A percentile compares a stretch with the other conserved stretches of the same genome.
Conservation (phyloP, 2,113 vertebrate species). For the Lucifuga dentata region DNA sequence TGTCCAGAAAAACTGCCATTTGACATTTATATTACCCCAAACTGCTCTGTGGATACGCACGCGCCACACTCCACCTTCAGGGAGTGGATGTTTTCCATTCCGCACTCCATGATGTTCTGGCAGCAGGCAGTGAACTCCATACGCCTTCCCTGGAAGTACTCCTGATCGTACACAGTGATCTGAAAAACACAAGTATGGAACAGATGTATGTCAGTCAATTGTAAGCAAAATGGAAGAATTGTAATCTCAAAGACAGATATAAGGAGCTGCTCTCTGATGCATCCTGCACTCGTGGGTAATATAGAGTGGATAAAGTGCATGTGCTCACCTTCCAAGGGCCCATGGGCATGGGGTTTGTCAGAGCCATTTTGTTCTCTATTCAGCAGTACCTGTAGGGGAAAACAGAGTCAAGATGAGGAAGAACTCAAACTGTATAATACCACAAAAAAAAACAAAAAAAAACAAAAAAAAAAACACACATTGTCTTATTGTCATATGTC, state of each 20-base stretch:
- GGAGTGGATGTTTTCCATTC: slow-evolving; percentile 93
- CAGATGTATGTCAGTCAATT: too few species aligned
- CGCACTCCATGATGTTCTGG: slow-evolving; percentile 92
- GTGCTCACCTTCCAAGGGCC: slow-evolving; percentile 93
- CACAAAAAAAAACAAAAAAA: too few species aligned
- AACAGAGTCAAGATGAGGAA: not conserved
- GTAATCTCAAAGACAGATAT: not conserved
- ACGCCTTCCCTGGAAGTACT: slow-evolving; percentile 95
- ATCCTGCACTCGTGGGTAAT: not conserved
- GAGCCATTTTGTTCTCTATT: slow-evolving; percentile 86
- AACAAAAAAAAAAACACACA: not conserved
- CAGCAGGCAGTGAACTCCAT: slow-evolving; percentile 95
- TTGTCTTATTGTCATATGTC: not conserved
- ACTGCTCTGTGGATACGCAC: slow-evolving; percentile 82
- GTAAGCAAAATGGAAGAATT: not conserved
- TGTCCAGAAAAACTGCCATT: not conserved
- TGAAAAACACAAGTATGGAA: slow-evolving; percentile 67
- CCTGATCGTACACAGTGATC: slow-evolving; percentile 97
- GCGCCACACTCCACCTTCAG: slow-evolving; percentile 95
- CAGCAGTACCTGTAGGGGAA: slow-evolving; percentile 65
- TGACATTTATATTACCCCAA: not conserved
- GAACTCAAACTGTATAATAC: too few species aligned
- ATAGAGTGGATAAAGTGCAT: not conserved
- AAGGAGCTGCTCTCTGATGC: not conserved
- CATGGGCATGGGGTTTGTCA: slow-evolving; percentile 88